Conservation (phyloP, 2,888 invertebrate genomes). For the Plebejus melissa region DNA sequence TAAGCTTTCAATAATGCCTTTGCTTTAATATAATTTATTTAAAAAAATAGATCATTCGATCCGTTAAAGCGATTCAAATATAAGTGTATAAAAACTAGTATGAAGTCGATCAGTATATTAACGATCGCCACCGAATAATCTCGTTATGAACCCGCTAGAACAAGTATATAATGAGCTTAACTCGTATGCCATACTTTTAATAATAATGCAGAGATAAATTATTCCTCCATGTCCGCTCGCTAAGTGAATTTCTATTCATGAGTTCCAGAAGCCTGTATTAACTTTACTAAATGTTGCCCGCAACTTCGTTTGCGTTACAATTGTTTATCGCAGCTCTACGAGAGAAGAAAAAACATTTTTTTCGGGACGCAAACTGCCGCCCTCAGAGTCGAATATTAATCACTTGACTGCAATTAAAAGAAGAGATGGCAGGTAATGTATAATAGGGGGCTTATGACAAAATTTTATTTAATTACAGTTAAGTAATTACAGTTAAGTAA, state of each 20-base stretch:
- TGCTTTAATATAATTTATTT: background rate
- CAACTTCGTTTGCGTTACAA: background rate
- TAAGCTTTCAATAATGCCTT: background rate
- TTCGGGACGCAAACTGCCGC: too few relatives aligned
- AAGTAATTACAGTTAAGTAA: too few relatives aligned
- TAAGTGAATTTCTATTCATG: conserved; percentile 15
- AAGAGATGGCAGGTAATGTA: too few relatives aligned
- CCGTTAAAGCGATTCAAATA: background rate
- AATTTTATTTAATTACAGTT: too few relatives aligned
- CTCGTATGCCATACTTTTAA: conserved; percentile 11
- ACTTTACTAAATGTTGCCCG: background rate
- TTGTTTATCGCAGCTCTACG: too few relatives aligned
- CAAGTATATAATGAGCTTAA: conserved; percentile 17
- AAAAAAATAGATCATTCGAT: background rate
- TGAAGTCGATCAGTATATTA: conserved; percentile 15
- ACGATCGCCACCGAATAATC: conserved; percentile 2
- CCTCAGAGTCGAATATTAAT: too few relatives aligned
- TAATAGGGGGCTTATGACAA: too few relatives aligned
- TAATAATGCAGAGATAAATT: conserved; percentile 15
- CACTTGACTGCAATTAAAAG: too few relatives aligned
- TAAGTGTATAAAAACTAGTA: background rate
- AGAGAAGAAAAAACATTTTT: too few relatives aligned
- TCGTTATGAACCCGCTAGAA: conserved; percentile 19
- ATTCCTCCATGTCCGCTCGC: conserved; percentile 3
- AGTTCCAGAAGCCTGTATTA: background rate